Conservation (phyloP, 2,888 invertebrate species). For the Merodon equestris region DNA sequence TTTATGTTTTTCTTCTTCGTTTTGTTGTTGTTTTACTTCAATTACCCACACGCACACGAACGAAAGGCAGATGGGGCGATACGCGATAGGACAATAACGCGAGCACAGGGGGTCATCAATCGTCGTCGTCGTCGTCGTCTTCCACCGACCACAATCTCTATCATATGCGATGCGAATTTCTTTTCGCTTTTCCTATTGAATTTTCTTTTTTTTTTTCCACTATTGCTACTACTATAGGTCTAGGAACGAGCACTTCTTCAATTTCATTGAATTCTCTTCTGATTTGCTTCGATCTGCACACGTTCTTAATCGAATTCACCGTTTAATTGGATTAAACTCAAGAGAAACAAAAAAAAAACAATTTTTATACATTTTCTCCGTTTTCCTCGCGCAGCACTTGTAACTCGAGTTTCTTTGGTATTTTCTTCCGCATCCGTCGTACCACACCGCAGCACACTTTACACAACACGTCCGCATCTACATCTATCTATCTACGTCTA, state of each 20-base stretch:
- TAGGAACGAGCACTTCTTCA: too few species aligned
- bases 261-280: not conserved
- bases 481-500: not conserved
- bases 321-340: slow-evolving; percentile 58
- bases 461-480: too few species aligned
- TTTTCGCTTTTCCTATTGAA: slow-evolving; percentile 12
- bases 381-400: too few species aligned
- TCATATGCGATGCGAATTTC: slow-evolving; percentile 41
- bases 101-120: slow-evolving; percentile 3
- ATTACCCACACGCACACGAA: slow-evolving; percentile 34
- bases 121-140: not conserved
- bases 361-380: slow-evolving; percentile 29
- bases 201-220: too few species aligned
- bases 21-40: slow-evolving; percentile 14
- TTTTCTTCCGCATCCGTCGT: slow-evolving; percentile 5
- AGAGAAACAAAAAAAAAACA: too few species aligned
- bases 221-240: too few species aligned
- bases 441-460: not conserved
- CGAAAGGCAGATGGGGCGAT: too few species aligned
- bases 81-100: too few species aligned
- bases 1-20: slow-evolving; percentile 53
- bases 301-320: slow-evolving; percentile 30
- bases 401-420: slow-evolving; percentile 57
- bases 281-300: slow-evolving; percentile 9
- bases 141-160: slow-evolving; percentile 6